Evolutionary conservation across 1,140 invertebrate species (phyloP).

Genomic region (Atopsyche davidsoni): DNA sequence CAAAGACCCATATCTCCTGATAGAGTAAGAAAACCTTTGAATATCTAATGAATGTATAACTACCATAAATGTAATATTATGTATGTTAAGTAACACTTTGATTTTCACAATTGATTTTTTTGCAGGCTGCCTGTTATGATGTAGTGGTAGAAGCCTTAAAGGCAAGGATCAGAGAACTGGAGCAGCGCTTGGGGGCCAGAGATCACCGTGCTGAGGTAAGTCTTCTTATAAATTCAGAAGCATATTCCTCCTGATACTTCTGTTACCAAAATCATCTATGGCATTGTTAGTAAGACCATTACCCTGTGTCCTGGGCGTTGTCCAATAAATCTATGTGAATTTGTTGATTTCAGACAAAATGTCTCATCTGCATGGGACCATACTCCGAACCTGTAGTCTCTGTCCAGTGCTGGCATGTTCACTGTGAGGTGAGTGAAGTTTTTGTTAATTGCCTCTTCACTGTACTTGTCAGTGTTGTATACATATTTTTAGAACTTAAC

Average conservation of each 20-base stretch:
- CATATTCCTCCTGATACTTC: too few relatives aligned
- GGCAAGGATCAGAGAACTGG: constrained; percentile 40
- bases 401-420: constrained; percentile 92
- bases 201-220: constrained; percentile 37
- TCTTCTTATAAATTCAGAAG: too few relatives aligned
- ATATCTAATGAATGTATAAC: too few relatives aligned
- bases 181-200: constrained; percentile 31
- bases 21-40: too few relatives aligned
- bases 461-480: not conserved
- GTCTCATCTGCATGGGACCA: constrained; percentile 82
- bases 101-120: constrained; percentile 2
- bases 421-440: constrained; percentile 65
- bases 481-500: not conserved
- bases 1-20: too few relatives aligned
- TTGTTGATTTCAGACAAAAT: constrained; percentile 52
- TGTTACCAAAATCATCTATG: too few relatives aligned
- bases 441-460: not conserved
- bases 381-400: constrained; percentile 90
- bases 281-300: too few relatives aligned
- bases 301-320: too few relatives aligned
- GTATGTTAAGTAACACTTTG: too few relatives aligned
- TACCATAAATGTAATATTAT: too few relatives aligned
- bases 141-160: constrained; percentile 42
- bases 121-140: constrained; percentile 14
- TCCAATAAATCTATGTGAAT: not conserved